Evolutionary conservation across 2,888 invertebrate species (phyloP), one percentile per base, ranked within the genome.

Genomic region (Silvanus unidentatus): DNA sequence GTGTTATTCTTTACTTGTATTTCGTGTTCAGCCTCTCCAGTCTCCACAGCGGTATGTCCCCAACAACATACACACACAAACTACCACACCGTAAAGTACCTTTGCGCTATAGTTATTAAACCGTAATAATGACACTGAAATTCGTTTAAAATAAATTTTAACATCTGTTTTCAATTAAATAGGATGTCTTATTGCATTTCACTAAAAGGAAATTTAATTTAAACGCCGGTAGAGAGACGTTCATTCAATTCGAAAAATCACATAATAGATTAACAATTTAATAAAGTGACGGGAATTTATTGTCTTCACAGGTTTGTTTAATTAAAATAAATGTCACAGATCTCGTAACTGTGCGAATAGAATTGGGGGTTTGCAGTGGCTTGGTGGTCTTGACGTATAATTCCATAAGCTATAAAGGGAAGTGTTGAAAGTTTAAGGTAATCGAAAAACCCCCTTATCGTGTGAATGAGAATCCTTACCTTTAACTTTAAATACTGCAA

Each of bases 1-100:
- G 49, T 49, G 45, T 52, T 52, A 55, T 55, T 50, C 53, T 48
- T 48, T 52, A 52, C 45, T 39, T 35, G 42, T n/a, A 40, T 45
- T 48, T 48, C 43, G 43, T 45, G 43, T 37, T 45, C 39, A 38
- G 44, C 40, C 36, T 34, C 35, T 11, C 4, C 32, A 32, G 44
- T 43, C 36, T 34, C 35, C 32, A 9, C 32, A 32, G 32, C 10
- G 12, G 32, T 22, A 8, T 22, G 22, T 22, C 8, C 8, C 8
- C 8, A n/a, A n/a, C n/a, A n/a, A n/a, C n/a, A n/a, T n/a, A n/a
- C n/a, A n/a, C 8, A 22, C 22, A 22, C 22, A 22, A 22, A 22
- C 22, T 22, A 22, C 22, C 3, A 22, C 22, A 22, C 4, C n/a
- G n/a, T n/a, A 22, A 22, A 22, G 22, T 22, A 22, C 22, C 22